Percentiles rank a stretch among this genome's conserved stretches.
These are phyloP conservation scores for Mustelus asterias DNA, from an alignment of 2,113 vertebrate species.

Conservation along the genomic window DNA sequence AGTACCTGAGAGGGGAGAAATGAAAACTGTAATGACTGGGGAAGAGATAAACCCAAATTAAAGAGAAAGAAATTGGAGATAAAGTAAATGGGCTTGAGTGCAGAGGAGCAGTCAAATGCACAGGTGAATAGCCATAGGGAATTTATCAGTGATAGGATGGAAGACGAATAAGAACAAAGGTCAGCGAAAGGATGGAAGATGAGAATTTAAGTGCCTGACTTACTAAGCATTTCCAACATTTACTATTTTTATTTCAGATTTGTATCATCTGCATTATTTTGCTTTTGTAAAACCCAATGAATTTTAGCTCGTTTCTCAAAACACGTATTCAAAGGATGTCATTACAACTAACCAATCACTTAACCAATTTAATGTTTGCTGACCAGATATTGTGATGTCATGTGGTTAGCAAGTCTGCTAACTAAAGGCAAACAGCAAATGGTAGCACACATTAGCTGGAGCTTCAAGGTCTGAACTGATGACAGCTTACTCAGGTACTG, in stretches of 20 bases:
- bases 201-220: neutral
- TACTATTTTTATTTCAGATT: neutral
- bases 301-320: neutral
- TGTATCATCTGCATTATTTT: neutral
- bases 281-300: neutral
- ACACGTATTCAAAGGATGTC: neutral
- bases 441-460: neutral
- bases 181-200: neutral
- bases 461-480: neutral
- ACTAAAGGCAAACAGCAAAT: neutral
- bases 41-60: neutral
- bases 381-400: constrained; percentile 29
- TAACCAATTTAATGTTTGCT: neutral
- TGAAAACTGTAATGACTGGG: neutral
- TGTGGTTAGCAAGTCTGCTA: neutral
- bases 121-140: neutral
- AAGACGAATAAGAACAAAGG: too few species aligned
- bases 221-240: neutral
- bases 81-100: neutral
- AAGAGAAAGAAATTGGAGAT: neutral
- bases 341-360: neutral
- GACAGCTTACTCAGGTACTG: constrained; percentile 20
- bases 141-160: neutral
- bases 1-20: neutral
- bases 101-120: neutral